A percentile compares a stretch with the other conserved stretches of the same genome.
Evolutionary conservation across 2,113 vertebrate genomes (phyloP).

Genomic region (Atlantisia rogersi): DNA sequence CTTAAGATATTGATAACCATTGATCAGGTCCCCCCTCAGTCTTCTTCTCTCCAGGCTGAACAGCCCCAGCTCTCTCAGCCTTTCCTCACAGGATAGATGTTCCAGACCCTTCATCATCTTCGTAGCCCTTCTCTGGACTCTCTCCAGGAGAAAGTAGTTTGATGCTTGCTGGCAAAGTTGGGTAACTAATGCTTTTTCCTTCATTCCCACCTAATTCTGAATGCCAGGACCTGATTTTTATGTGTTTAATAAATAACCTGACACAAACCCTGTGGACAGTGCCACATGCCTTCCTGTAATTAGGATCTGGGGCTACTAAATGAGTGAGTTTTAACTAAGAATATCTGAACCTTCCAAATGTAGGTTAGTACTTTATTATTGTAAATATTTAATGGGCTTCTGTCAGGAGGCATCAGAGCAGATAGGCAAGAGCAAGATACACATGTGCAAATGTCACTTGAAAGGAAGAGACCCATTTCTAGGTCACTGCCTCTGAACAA

Average conservation of each 20-base stretch:
- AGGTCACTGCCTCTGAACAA: not conserved
- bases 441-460: not conserved
- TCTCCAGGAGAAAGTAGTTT: not conserved
- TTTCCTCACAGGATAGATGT: too few species aligned
- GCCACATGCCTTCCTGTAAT: not conserved
- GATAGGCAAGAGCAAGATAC: slow-evolving; percentile 14
- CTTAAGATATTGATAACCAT: too few species aligned
- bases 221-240: not conserved
- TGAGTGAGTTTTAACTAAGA: not conserved
- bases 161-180: not conserved
- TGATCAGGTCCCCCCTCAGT: too few species aligned
- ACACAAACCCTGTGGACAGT: not conserved
- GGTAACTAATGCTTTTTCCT: not conserved
- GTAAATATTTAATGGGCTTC: slow-evolving; percentile 55
- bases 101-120: too few species aligned
- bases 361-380: slow-evolving; percentile 46
- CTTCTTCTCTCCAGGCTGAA: too few species aligned
- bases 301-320: not conserved
- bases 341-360: slow-evolving; percentile 27
- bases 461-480: slow-evolving; percentile 12
- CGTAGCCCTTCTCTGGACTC: too few species aligned
- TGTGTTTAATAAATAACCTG: not conserved
- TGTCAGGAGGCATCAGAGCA: slow-evolving; percentile 4
- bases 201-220: not conserved
- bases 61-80: too few species aligned